Base-by-base conservation (phyloP, 2,797 vertebrate genomes). In the Decapterus maruadsi region DNA sequence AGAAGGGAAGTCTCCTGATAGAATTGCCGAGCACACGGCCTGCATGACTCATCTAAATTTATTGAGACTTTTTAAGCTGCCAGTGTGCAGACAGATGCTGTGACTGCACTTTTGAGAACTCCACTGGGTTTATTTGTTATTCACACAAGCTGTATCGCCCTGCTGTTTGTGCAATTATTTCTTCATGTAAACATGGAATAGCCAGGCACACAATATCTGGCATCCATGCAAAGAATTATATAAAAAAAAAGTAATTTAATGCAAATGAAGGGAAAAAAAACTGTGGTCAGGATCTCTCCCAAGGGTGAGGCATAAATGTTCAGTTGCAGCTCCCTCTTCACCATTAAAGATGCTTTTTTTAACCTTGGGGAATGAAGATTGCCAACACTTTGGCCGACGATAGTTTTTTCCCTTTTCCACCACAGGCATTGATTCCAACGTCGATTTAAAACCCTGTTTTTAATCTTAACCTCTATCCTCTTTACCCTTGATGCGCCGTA, bases 41-140 rank as follows among this genome's bases (percentile, higher is more conserved):
- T 72, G 82, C 72, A 82, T 87, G 86, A 91, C 87, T 91, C 87
- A 85, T 89, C 88, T 72, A 51, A 87, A 89, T 90, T 85, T 85
- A 82, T 83, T 74, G 77, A 72, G 77, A 79, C 50, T 81, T 77
- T 80, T 83, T 70, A 74, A 78, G 82, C 81, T 86, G 78, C 83
- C 80, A 69, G 58, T 56, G 61, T 60, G 62, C 31, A 79, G 69
- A 81, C 73, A 57, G 73, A 87, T 90, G 87, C 89, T 86, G 85
- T 43, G 80, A 63, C 82, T 75, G 87, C 89, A 90, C 62, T 79
- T 88, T 90, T 55, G 46, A 72, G 73, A 67, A 67, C 71, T 77
- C 79, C 48, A 20, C 68, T n/a, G 61, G 68, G 72, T 77, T 71
- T 62, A 78, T 85, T 85, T 89, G 77, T 71, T 74, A 77, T 89